Conservation (phyloP, 2,888 invertebrate species). For the Punctoribates punctum region DNA sequence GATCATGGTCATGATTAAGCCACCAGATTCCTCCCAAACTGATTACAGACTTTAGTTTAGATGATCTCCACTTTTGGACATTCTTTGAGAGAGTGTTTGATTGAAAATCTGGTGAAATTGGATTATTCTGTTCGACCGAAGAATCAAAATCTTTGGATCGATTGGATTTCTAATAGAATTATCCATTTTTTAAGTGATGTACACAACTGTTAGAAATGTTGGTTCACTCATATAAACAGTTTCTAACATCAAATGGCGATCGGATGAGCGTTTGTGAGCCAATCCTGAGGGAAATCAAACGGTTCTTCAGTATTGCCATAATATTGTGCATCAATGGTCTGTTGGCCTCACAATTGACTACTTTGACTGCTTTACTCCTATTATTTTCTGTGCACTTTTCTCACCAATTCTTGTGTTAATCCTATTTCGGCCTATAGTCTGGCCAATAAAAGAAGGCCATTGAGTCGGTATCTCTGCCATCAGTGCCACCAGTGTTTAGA, state of each 20-base stretch:
- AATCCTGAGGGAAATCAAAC: conserved; percentile 32
- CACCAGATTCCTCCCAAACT: no score
- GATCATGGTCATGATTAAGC: no score
- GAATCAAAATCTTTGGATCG: background rate
- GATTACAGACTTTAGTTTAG: no score
- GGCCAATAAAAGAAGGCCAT: conserved; percentile 22
- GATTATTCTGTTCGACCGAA: background rate
- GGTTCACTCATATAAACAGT: background rate
- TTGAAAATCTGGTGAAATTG: background rate
- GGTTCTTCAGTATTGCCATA: conserved; percentile 15
- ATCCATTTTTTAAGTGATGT: conserved; percentile 1
- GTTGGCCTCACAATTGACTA: background rate
- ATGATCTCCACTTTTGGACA: no score
- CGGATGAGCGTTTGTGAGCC: conserved; percentile 7
- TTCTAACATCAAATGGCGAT: conserved; percentile 22
- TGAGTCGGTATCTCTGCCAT: background rate
- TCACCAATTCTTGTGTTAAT: conserved; percentile 32
- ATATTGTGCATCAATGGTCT: conserved; percentile 25
- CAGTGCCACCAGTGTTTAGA: conserved; percentile 11
- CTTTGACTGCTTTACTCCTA: background rate
- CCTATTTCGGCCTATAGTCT: conserved; percentile 34
- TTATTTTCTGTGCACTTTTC: conserved; percentile 19
- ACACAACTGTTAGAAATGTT: background rate
- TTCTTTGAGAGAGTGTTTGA: no score
- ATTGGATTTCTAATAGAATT: background rate